A percentile compares a stretch with the other conserved stretches of the same genome.
These are phyloP conservation scores for Zaprionus lineosus DNA, from an alignment of 2,888 invertebrate species.

Conservation along the genomic window DNA sequence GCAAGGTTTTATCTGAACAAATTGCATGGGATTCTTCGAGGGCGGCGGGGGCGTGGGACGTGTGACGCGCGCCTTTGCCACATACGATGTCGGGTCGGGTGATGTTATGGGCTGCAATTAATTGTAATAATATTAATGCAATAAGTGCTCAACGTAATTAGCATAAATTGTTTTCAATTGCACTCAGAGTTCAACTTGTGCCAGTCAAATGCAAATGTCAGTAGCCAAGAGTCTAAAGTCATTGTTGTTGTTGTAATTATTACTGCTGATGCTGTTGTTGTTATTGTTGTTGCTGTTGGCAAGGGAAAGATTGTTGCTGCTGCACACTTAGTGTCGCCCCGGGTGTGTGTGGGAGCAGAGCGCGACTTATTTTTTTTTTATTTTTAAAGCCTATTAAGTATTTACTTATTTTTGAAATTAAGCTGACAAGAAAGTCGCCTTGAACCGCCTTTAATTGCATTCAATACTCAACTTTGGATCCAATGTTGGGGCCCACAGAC, in stretches of 20 bases:
- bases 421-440: conserved; percentile 57
- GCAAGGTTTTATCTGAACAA: conserved; percentile 94
- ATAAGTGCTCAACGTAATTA: conserved; percentile 61
- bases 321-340: conserved; percentile 5
- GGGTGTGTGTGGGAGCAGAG: conserved; percentile 48
- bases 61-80: conserved; percentile 85
- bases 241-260: conserved; percentile 25
- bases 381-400: conserved; percentile 59
- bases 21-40: conserved; percentile 93
- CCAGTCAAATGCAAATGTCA: conserved; percentile 55
- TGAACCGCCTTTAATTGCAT: conserved; percentile 56
- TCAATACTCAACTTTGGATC: conserved; percentile 20
- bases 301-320: neutral
- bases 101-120: conserved; percentile 81
- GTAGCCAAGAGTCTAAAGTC: conserved; percentile 34
- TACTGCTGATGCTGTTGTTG: too few relatives aligned
- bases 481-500: neutral
- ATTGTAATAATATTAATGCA: conserved; percentile 38
- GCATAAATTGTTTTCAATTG: conserved; percentile 56
- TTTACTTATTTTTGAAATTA: conserved; percentile 42
- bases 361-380: conserved; percentile 31
- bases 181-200: conserved; percentile 26
- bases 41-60: conserved; percentile 91
- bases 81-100: conserved; percentile 82
- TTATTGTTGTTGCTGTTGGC: too few relatives aligned